A percentile compares a stretch with the other conserved stretches of the same genome.
These are phyloP conservation scores for Gallinago jamesoni DNA, from an alignment of 2,113 vertebrate genomes.

Conservation along the genomic window DNA sequence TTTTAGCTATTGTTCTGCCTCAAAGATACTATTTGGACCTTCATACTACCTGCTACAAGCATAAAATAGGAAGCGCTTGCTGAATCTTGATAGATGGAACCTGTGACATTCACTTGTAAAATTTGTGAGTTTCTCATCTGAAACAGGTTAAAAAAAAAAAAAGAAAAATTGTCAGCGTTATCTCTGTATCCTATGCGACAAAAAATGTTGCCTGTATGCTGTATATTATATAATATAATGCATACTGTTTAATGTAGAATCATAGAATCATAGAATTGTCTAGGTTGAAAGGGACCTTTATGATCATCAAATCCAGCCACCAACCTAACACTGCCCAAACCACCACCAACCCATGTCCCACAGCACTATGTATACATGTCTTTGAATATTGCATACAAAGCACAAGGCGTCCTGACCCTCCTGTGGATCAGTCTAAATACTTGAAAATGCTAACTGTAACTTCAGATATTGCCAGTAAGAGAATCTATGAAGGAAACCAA, in stretches of 20 bases:
- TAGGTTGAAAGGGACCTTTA: not conserved
- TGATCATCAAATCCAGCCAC: not conserved
- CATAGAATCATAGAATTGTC: not conserved
- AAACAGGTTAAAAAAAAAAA: not conserved
- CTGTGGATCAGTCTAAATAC: not conserved
- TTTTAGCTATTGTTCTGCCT: not conserved
- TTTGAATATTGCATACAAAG: not conserved
- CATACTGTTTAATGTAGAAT: not conserved
- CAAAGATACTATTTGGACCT: not conserved
- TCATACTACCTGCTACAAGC: not conserved
- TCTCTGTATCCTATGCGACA: not conserved
- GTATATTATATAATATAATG: not conserved
- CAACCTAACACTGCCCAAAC: not conserved
- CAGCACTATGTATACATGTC: not conserved
- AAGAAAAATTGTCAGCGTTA: not conserved
- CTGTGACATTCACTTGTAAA: not conserved
- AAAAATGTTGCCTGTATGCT: not conserved
- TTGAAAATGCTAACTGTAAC: not conserved
- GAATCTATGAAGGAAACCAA: not conserved
- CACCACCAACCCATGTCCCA: not conserved
- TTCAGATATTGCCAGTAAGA: not conserved
- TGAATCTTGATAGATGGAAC: not conserved
- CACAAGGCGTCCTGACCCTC: not conserved
- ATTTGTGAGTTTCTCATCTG: not conserved
- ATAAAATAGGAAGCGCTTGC: not conserved